These are phyloP conservation scores for Drosophila aff. DNA, from an alignment of 1,140 invertebrate genomes.

Conservation along the genomic window DNA sequence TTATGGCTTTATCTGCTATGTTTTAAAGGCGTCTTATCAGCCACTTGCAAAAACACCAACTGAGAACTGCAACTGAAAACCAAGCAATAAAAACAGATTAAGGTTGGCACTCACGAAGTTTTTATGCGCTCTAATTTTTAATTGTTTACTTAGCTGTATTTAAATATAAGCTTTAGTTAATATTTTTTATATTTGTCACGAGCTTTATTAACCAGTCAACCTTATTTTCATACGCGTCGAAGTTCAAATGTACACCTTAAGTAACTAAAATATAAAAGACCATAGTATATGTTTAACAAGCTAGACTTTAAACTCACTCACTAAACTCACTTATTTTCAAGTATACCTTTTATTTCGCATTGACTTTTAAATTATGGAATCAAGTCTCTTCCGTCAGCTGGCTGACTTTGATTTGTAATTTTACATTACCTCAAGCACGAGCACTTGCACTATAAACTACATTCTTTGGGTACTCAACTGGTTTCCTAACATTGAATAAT, in stretches of 20 bases:
- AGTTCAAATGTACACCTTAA: neutral
- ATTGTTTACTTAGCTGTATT: neutral
- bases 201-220: neutral
- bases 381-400: neutral
- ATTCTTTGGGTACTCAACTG: slow-evolving; percentile 10
- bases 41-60: neutral
- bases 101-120: neutral
- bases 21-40: slow-evolving; percentile 34
- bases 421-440: slow-evolving; percentile 10
- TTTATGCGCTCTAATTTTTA: slow-evolving; percentile 20
- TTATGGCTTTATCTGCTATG: slow-evolving; percentile 27
- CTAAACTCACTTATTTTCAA: neutral
- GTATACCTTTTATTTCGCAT: neutral
- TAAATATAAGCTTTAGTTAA: neutral
- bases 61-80: slow-evolving; percentile 18
- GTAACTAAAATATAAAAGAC: neutral
- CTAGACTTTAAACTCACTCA: neutral
- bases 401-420: slow-evolving; percentile 18
- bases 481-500: slow-evolving; percentile 19
- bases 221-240: neutral
- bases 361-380: slow-evolving; percentile 1
- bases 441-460: slow-evolving; percentile 5
- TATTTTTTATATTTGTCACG: neutral
- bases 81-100: neutral
- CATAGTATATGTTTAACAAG: neutral